Percentiles rank a stretch among this genome's conserved stretches.
These are phyloP conservation scores for Hipparchia semele DNA, from an alignment of 2,888 invertebrate species.

Conservation along the genomic window DNA sequence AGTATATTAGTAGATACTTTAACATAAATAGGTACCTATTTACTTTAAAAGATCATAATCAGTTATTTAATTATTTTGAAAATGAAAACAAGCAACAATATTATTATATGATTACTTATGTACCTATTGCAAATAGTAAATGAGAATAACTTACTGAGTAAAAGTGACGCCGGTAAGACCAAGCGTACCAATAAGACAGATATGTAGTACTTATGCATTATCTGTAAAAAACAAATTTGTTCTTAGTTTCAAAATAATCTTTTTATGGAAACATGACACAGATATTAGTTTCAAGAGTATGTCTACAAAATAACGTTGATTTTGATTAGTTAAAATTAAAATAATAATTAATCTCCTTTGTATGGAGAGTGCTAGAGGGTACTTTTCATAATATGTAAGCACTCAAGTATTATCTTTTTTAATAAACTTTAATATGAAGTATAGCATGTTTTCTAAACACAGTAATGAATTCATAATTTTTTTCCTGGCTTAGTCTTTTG, in stretches of 20 bases:
- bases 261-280: too few relatives aligned
- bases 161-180: slow-evolving; percentile 64
- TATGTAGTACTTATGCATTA: slow-evolving; percentile 62
- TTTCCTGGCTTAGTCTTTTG: neutral
- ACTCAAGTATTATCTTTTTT: neutral
- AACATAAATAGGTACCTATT: too few relatives aligned
- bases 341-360: too few relatives aligned
- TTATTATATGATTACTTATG: too few relatives aligned
- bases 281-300: too few relatives aligned
- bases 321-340: too few relatives aligned
- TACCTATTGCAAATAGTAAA: neutral
- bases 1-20: too few relatives aligned
- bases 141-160: slow-evolving; percentile 64
- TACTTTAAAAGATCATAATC: too few relatives aligned
- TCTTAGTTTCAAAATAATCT: neutral
- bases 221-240: slow-evolving; percentile 52
- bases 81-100: neutral
- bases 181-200: slow-evolving; percentile 62
- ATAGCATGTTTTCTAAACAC: too few relatives aligned
- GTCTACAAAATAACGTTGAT: too few relatives aligned
- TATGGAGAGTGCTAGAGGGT: too few relatives aligned
- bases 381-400: too few relatives aligned
- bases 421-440: neutral
- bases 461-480: neutral
- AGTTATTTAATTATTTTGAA: neutral